These are phyloP conservation scores for Coendou prehensilis DNA, from an alignment of 2,797 vertebrate species.

Conservation along the genomic window DNA sequence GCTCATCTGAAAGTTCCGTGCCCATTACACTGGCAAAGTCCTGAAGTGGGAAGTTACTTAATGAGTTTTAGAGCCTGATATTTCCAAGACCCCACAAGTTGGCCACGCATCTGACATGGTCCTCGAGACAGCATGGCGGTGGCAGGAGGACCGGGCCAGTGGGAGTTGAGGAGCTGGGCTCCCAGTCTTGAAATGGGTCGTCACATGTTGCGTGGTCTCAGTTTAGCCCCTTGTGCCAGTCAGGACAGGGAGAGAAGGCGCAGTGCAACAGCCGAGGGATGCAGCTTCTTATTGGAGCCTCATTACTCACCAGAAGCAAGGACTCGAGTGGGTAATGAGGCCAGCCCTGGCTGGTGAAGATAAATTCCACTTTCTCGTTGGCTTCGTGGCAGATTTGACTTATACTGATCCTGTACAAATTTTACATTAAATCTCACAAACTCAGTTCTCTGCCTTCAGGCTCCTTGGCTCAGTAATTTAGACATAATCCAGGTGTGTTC, in stretches of 20 bases:
- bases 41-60: neutral
- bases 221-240: neutral
- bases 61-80: rapidly evolving
- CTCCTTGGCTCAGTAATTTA: neutral
- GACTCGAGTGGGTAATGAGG: neutral
- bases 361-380: neutral
- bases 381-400: neutral
- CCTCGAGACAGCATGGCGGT: rapidly evolving
- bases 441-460: neutral
- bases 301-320: neutral
- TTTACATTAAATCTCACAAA: neutral
- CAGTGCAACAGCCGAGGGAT: neutral
- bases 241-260: neutral
- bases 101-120: neutral
- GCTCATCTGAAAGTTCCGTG: neutral
- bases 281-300: neutral
- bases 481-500: neutral
- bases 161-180: rapidly evolving
- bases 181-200: rapidly evolving
- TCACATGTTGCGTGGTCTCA: rapidly evolving
- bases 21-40: neutral
- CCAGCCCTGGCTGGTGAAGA: slow-evolving; percentile 49
- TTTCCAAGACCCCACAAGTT: neutral
- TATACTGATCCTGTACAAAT: rapidly evolving
- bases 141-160: rapidly evolving